phyloP scores from a whole-genome alignment of 1,140 invertebrate species.

The Eulimnadia texana region DNA sequence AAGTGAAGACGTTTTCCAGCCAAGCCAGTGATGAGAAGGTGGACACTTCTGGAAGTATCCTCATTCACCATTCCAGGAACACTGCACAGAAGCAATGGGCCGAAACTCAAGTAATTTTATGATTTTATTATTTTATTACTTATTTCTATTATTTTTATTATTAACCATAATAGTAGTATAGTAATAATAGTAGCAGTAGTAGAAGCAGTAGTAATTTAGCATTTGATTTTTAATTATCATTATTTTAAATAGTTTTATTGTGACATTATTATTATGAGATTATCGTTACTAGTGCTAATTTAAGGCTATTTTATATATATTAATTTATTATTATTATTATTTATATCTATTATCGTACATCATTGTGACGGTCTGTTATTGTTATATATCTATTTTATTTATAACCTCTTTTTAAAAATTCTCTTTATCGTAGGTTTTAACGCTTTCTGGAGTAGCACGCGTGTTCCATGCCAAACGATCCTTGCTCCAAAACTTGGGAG shows the following conservation, averaged over 20 bases:
- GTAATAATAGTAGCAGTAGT: too few species aligned
- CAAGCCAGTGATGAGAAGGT: slow-evolving; percentile 88
- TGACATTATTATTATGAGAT: slow-evolving; percentile 13
- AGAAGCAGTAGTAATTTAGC: too few species aligned
- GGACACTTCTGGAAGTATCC: slow-evolving; percentile 77
- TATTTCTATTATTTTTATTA: slow-evolving; percentile 1
- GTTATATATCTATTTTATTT: neutral
- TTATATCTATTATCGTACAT: neutral
- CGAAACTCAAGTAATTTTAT: slow-evolving; percentile 65
- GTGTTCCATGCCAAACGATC: slow-evolving; percentile 82
- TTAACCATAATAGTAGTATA: too few species aligned
- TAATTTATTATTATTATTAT: neutral
- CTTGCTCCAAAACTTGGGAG: slow-evolving; percentile 64
- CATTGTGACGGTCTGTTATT: too few species aligned
- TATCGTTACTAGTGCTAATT: neutral
- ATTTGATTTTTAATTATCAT: too few species aligned
- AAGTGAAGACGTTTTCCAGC: slow-evolving; percentile 75
- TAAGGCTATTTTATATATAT: neutral
- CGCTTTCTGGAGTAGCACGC: slow-evolving; percentile 53
- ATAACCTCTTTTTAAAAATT: slow-evolving; percentile 2
- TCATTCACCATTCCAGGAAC: slow-evolving; percentile 96
- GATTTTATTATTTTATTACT: neutral
- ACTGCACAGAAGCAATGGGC: slow-evolving; percentile 99
- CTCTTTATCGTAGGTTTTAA: slow-evolving; percentile 44
- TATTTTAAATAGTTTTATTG: too few species aligned